These are phyloP conservation scores for Pasiphila rectangulata DNA, from an alignment of 2,888 invertebrate genomes.

Conservation along the genomic window DNA sequence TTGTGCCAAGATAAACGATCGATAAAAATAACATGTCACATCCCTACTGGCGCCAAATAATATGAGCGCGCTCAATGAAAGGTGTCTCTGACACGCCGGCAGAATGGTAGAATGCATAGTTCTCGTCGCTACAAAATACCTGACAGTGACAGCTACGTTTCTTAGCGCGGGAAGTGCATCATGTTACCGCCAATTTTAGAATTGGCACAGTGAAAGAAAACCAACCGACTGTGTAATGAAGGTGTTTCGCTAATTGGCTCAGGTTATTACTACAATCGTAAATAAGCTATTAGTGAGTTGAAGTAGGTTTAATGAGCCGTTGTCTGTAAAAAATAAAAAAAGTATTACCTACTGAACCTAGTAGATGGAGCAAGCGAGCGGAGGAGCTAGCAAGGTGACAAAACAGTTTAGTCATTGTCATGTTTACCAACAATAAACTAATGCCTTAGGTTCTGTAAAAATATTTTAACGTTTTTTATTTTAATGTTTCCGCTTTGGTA, in stretches of 20 bases:
- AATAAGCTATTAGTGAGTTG: neutral
- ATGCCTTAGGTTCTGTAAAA: too few species aligned
- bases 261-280: neutral
- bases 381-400: too few species aligned
- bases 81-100: slow-evolving; percentile 48
- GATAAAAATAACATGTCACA: slow-evolving; percentile 33
- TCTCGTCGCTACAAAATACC: slow-evolving; percentile 16
- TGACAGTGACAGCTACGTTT: slow-evolving; percentile 29
- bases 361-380: too few species aligned
- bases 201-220: slow-evolving; percentile 41
- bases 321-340: too few species aligned
- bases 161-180: slow-evolving; percentile 45
- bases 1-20: slow-evolving; percentile 34
- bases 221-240: slow-evolving; percentile 31
- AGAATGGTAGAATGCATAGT: slow-evolving; percentile 13
- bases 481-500: too few species aligned
- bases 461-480: too few species aligned
- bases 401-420: too few species aligned
- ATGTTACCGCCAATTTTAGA: slow-evolving; percentile 53
- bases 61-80: slow-evolving; percentile 48
- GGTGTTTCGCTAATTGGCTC: slow-evolving; percentile 28
- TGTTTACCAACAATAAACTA: too few species aligned
- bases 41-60: slow-evolving; percentile 56
- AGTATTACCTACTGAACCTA: too few species aligned
- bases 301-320: too few species aligned